Conservation (phyloP, 2,113 vertebrate species). For the Grammomys dolichurus region DNA sequence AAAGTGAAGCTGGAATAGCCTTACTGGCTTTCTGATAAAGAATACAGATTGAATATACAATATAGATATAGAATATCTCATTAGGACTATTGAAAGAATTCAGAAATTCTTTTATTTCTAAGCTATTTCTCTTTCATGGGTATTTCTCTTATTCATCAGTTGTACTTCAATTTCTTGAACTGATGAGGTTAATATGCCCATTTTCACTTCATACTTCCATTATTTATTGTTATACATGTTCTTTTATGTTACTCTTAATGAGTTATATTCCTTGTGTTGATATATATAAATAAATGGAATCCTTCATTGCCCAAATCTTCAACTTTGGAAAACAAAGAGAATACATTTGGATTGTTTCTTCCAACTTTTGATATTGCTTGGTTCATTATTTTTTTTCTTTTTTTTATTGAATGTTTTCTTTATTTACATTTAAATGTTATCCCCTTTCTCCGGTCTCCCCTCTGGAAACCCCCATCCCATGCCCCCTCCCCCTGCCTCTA, state of each 20-base stretch:
- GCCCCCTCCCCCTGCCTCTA: too few species aligned
- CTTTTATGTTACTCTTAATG: background rate
- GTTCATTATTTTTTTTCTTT: background rate
- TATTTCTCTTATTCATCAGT: background rate
- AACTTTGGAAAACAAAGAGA: background rate
- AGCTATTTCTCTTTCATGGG: background rate
- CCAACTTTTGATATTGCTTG: background rate
- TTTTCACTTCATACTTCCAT: background rate
- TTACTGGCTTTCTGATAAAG: background rate
- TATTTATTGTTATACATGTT: background rate
- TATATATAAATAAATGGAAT: background rate
- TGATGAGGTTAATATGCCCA: background rate
- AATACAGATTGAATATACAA: background rate
- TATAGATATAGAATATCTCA: too few species aligned
- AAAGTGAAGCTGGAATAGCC: background rate
- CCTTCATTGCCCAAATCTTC: background rate
- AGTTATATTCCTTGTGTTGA: background rate
- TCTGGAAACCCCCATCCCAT: too few species aligned
- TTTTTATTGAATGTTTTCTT: too few species aligned
- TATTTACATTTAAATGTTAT: too few species aligned
- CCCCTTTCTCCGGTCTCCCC: too few species aligned
- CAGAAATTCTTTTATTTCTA: background rate
- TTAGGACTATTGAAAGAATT: too few species aligned
- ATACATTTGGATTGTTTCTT: background rate
- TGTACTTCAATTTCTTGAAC: background rate